Evolutionary conservation across 2,113 vertebrate species (phyloP).

Genomic region (Neodontobutis hainanensis): DNA sequence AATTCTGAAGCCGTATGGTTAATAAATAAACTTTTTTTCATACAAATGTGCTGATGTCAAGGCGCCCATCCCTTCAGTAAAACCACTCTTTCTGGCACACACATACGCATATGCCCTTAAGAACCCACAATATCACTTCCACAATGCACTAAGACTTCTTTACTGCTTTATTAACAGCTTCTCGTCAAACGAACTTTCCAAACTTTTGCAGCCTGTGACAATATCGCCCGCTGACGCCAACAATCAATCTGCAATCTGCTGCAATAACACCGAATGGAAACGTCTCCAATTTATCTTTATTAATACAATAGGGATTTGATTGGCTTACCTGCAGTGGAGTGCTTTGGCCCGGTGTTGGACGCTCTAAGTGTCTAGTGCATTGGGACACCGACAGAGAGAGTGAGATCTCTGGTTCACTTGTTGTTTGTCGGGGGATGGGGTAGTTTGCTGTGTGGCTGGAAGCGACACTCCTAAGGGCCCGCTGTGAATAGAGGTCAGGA

Average conservation of each 20-base stretch:
- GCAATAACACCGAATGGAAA: slow-evolving; percentile 63
- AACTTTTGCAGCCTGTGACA: slow-evolving; percentile 44
- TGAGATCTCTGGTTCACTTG: slow-evolving; percentile 75
- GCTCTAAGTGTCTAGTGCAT: slow-evolving; percentile 71
- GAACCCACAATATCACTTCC: neutral
- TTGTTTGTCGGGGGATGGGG: slow-evolving; percentile 75
- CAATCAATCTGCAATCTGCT: slow-evolving; percentile 54
- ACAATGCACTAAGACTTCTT: too few relatives aligned
- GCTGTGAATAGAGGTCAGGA: slow-evolving; percentile 83
- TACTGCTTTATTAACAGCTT: slow-evolving; percentile 12
- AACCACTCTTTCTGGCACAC: neutral
- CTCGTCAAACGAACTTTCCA: slow-evolving; percentile 37
- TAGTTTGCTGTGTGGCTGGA: slow-evolving; percentile 78
- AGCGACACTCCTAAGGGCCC: slow-evolving; percentile 80
- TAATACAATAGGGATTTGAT: slow-evolving; percentile 71
- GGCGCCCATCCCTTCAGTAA: slow-evolving; percentile 21
- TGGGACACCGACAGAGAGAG: slow-evolving; percentile 52
- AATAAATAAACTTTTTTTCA: slow-evolving; percentile 18
- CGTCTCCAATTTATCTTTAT: slow-evolving; percentile 66
- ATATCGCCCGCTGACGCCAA: slow-evolving; percentile 50
- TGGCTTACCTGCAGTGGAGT: slow-evolving; percentile 76
- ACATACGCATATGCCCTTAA: neutral
- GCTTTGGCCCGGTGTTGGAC: slow-evolving; percentile 62
- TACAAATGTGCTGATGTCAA: slow-evolving; percentile 58
- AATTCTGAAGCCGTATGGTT: too few relatives aligned